These are phyloP conservation scores for Acanthisitta chloris DNA, from an alignment of 2,113 vertebrate species.

Conservation along the genomic window DNA sequence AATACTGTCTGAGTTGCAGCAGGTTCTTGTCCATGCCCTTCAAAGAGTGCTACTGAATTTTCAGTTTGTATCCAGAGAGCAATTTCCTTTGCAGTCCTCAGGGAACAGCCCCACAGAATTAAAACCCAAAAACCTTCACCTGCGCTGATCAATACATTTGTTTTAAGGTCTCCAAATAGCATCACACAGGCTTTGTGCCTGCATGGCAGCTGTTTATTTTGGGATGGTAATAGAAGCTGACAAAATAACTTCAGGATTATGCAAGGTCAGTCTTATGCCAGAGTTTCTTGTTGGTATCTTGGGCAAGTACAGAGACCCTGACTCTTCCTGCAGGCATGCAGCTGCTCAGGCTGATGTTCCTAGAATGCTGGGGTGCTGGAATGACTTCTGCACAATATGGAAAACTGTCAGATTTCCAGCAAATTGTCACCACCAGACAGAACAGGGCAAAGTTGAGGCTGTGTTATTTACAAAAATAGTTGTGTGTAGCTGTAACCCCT, in stretches of 20 bases:
- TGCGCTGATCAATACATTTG: neutral
- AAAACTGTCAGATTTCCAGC: neutral
- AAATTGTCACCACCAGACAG: neutral
- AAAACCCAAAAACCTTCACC: neutral
- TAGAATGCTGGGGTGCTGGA: neutral
- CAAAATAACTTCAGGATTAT: neutral
- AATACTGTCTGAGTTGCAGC: neutral
- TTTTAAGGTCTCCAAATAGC: neutral
- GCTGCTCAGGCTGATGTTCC: neutral
- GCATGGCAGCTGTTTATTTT: neutral
- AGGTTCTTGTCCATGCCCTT: neutral
- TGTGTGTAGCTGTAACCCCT: fast-evolving
- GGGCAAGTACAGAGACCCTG: neutral
- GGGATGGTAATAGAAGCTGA: neutral
- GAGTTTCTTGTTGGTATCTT: neutral
- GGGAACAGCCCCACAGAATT: neutral
- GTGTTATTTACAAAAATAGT: neutral
- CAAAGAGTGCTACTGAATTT: neutral
- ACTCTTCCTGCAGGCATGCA: neutral
- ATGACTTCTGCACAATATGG: neutral
- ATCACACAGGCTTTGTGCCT: neutral
- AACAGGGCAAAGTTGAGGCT: neutral
- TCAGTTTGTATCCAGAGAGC: neutral
- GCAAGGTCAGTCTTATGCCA: neutral
- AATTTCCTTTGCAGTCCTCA: neutral